phyloP scores from a whole-genome alignment of 2,113 vertebrate species.

The Epinephelus cyanopodus region DNA sequence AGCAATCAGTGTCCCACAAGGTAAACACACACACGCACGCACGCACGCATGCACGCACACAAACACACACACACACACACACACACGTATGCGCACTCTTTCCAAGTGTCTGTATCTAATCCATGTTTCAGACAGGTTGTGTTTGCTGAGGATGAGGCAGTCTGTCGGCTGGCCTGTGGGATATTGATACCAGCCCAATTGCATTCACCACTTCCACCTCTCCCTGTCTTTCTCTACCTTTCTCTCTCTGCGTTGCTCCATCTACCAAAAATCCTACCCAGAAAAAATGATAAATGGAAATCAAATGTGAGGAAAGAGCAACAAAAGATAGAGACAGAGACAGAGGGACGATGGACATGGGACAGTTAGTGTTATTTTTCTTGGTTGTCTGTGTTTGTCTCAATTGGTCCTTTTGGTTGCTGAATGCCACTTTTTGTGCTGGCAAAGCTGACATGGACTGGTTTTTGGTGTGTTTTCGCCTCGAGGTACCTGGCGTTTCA shows the following conservation, averaged over 20 bases:
- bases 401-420: neutral
- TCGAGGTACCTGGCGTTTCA: neutral
- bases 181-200: slow-evolving; percentile 12
- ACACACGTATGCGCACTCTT: neutral
- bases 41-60: neutral
- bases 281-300: neutral
- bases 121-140: slow-evolving; percentile 35
- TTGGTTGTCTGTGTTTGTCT: neutral
- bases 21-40: slow-evolving; percentile 3
- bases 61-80: neutral
- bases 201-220: neutral
- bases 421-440: neutral
- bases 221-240: neutral
- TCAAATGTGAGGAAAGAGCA: neutral
- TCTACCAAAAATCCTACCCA: neutral
- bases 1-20: slow-evolving; percentile 10
- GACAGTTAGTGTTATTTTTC: neutral
- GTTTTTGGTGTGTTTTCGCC: neutral
- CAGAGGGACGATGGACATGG: neutral
- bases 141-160: slow-evolving; percentile 22
- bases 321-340: neutral
- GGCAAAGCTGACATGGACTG: neutral
- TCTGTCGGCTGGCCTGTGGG: slow-evolving; percentile 21
- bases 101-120: slow-evolving; percentile 31
- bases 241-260: neutral